A percentile compares a stretch with the other conserved stretches of the same genome.
These are phyloP conservation scores for Epinephelus cyanopodus DNA, from an alignment of 2,113 vertebrate genomes.

Conservation along the genomic window DNA sequence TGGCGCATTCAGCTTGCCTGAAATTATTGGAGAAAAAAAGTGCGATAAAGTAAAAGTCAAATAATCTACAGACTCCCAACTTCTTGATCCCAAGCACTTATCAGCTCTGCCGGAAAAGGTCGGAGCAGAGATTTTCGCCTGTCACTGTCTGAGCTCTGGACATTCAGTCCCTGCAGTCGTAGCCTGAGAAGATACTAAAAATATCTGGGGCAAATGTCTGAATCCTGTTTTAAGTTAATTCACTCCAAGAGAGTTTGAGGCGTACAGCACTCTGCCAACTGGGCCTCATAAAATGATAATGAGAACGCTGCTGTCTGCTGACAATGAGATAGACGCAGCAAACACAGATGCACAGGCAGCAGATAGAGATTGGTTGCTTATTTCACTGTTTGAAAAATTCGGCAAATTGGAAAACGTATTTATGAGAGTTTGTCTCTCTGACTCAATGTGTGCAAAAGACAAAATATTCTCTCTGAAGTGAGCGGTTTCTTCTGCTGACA, in stretches of 20 bases:
- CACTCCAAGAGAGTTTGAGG: constrained; percentile 60
- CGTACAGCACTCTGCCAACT: constrained; percentile 60
- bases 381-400: constrained; percentile 35
- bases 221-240: constrained; percentile 70
- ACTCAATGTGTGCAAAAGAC: constrained; percentile 17
- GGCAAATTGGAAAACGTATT: constrained; percentile 37
- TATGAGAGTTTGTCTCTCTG: constrained; percentile 9
- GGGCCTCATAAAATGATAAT: constrained; percentile 74
- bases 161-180: constrained; percentile 45
- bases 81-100: constrained; percentile 43
- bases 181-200: constrained; percentile 64
- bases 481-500: constrained; percentile 31
- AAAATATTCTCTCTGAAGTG: neutral
- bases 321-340: constrained; percentile 62
- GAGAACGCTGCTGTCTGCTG: constrained; percentile 66
- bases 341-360: constrained; percentile 56
- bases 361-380: constrained; percentile 49
- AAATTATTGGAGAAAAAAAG: neutral
- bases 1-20: neutral
- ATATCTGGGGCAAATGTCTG: constrained; percentile 57
- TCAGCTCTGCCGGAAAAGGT: constrained; percentile 32
- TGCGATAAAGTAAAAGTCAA: constrained; percentile 19
- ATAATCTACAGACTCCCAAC: constrained; percentile 14
- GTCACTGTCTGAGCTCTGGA: constrained; percentile 49
- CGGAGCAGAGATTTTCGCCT: constrained; percentile 25